Conservation (phyloP, 2,797 vertebrate species). For the Micromesistius poutassou region DNA sequence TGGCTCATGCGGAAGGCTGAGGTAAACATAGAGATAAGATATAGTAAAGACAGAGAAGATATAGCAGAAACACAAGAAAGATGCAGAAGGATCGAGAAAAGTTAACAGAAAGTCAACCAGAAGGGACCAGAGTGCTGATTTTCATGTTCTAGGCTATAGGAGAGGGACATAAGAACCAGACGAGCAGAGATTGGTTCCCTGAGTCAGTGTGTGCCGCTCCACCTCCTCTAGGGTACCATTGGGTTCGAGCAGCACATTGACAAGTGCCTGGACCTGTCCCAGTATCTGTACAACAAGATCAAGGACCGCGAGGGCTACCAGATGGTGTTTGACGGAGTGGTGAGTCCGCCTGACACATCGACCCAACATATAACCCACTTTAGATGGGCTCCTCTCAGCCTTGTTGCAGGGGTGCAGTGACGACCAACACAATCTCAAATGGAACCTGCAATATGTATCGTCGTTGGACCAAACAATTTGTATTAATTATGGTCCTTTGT, state of each 20-base stretch:
- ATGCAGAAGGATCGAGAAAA: not conserved
- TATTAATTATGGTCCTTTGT: not conserved
- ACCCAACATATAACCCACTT: not conserved
- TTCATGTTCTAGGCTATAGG: too few relatives aligned
- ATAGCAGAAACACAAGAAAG: not conserved
- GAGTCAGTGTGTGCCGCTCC: not conserved
- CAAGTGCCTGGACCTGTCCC: slow-evolving; percentile 92
- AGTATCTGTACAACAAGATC: slow-evolving; percentile 95
- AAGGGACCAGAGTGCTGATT: too few relatives aligned
- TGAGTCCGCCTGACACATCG: slow-evolving; percentile 54
- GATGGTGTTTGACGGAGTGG: slow-evolving; percentile 97
- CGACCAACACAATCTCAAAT: too few relatives aligned
- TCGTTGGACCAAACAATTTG: too few relatives aligned
- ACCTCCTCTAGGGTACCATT: slow-evolving; percentile 82
- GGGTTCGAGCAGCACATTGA: slow-evolving; percentile 98
- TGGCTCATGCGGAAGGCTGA: not conserved
- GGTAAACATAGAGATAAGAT: not conserved
- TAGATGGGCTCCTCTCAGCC: not conserved
- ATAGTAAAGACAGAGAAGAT: not conserved
- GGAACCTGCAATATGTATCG: too few relatives aligned
- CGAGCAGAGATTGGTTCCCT: not conserved
- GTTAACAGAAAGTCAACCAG: not conserved
- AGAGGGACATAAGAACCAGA: not conserved
- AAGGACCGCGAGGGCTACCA: slow-evolving; percentile 94
- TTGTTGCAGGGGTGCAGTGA: too few relatives aligned